Base-by-base conservation (phyloP, 92 coral and sea anemone genomes). In the Nematostella vectensis region DNA sequence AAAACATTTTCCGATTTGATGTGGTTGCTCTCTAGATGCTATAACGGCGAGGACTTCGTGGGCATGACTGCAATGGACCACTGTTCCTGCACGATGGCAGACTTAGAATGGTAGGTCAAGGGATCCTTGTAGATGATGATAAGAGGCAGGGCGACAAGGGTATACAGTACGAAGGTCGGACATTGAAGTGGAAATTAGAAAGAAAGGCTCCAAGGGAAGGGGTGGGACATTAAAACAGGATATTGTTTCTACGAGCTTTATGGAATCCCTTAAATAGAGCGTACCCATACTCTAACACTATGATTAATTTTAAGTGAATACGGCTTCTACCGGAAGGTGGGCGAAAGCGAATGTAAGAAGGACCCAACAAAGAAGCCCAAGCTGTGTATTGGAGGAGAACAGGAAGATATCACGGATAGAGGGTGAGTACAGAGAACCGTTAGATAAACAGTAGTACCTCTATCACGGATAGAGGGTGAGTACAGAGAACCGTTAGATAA, bases 221-320 rank as follows among this genome's bases (percentile, higher is more conserved):
- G 11, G 29, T 33, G 11, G 20, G n/a, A 8, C n/a, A n/a, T n/a
- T n/a, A n/a, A n/a, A n/a, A n/a, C n/a, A n/a, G n/a, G n/a, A n/a
- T n/a, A n/a, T n/a, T n/a, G n/a, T n/a, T n/a, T n/a, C n/a, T n/a
- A n/a, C n/a, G n/a, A n/a, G n/a, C n/a, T n/a, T n/a, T n/a, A n/a
- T n/a, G n/a, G n/a, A n/a, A n/a, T n/a, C n/a, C n/a, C n/a, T n/a
- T n/a, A n/a, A n/a, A n/a, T n/a, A n/a, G n/a, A n/a, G n/a, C n/a
- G n/a, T n/a, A n/a, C n/a, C n/a, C n/a, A n/a, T n/a, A n/a, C n/a
- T n/a, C n/a, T n/a, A n/a, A n/a, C n/a, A n/a, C n/a, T n/a, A n/a
- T n/a, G n/a, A n/a, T n/a, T n/a, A n/a, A n/a, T n/a, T 61, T 57
- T 28, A 12, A 84, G 94, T 54, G 88, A 80, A 17, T 84, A 80